Conservation (phyloP, 2,888 invertebrate genomes). For the Smittia aterrima region DNA sequence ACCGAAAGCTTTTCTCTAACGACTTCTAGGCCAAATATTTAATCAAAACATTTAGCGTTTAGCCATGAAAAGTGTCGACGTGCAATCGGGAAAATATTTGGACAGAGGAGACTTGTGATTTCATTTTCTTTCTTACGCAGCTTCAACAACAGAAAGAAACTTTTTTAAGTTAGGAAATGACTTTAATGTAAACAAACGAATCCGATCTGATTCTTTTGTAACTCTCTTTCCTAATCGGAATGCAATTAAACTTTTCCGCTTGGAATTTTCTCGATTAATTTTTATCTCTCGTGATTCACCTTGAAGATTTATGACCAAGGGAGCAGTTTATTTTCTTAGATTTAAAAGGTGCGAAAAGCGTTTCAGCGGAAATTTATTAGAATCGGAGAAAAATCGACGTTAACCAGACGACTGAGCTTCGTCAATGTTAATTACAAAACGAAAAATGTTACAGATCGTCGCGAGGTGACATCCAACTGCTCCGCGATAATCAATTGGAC, state of each 20-base stretch:
- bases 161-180: neutral
- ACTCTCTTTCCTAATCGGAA: neutral
- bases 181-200: neutral
- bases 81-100: conserved; percentile 27
- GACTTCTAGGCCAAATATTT: conserved; percentile 18
- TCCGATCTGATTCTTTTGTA: neutral
- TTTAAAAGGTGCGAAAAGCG: neutral
- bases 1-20: neutral
- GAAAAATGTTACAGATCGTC: neutral
- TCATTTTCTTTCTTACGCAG: neutral
- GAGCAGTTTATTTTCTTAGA: neutral
- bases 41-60: conserved; percentile 18
- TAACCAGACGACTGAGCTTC: neutral
- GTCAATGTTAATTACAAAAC: neutral
- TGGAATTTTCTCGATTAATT: no score
- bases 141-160: neutral
- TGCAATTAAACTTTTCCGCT: neutral
- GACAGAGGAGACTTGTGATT: conserved; percentile 16
- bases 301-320: neutral
- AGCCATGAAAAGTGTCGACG: conserved; percentile 38
- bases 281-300: conserved; percentile 1
- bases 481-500: neutral
- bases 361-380: conserved; percentile 8
- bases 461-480: neutral
- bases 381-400: neutral